A percentile compares a stretch with the other conserved stretches of the same genome.
Evolutionary conservation across 2,113 vertebrate species (phyloP).

Genomic region (Electrona antarctica): DNA sequence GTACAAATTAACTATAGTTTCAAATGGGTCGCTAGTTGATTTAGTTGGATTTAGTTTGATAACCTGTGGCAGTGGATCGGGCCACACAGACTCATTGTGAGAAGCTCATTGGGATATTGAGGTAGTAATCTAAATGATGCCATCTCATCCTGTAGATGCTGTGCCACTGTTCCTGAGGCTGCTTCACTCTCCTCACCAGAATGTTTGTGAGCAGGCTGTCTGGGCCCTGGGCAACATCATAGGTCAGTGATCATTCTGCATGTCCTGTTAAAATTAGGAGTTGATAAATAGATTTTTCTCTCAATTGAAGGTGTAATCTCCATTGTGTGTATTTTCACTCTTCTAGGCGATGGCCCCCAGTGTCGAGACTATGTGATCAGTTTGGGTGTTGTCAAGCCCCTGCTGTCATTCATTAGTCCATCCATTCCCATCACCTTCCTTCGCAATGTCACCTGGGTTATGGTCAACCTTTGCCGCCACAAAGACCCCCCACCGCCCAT

Average conservation of each 20-base stretch:
- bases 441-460: constrained; percentile 99
- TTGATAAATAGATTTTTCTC: neutral
- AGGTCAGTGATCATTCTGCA: constrained; percentile 78
- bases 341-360: constrained; percentile 93
- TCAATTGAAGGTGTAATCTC: neutral
- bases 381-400: constrained; percentile 95
- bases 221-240: constrained; percentile 99
- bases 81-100: too few species aligned
- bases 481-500: constrained; percentile 98
- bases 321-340: neutral
- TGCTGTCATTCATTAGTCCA: constrained; percentile 98
- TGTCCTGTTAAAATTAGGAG: neutral
- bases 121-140: too few species aligned
- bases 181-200: constrained; percentile 94
- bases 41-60: too few species aligned
- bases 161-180: constrained; percentile 95
- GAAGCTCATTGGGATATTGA: too few species aligned
- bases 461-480: constrained; percentile 99
- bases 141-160: constrained; percentile 82
- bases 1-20: too few species aligned
- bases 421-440: constrained; percentile 99
- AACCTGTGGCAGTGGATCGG: too few species aligned
- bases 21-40: too few species aligned
- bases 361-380: constrained; percentile 99
- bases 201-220: constrained; percentile 97